These are phyloP conservation scores for Phoxinus phoxinus DNA, from an alignment of 2,113 vertebrate genomes.

Conservation along the genomic window DNA sequence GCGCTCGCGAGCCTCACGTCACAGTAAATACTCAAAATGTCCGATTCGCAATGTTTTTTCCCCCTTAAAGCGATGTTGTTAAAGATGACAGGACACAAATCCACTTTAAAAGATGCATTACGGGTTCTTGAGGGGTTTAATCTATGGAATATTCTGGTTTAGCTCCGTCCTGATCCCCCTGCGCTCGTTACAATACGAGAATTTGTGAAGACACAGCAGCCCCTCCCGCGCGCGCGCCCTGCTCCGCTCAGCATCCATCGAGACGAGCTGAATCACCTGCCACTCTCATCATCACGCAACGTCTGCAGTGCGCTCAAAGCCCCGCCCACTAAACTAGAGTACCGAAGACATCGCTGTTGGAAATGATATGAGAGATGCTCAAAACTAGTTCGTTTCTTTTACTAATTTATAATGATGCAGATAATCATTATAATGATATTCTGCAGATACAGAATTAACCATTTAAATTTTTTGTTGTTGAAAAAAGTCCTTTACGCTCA, in stretches of 20 bases:
- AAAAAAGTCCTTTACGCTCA: too few relatives aligned
- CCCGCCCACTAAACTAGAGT: neutral
- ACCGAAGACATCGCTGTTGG: neutral
- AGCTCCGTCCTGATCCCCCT: slow-evolving; percentile 49
- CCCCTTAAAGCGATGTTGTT: neutral
- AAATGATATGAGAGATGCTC: neutral
- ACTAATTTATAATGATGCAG: too few relatives aligned
- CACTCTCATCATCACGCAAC: slow-evolving; percentile 58
- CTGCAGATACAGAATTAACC: too few relatives aligned
- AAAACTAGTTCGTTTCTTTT: neutral
- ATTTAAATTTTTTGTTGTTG: too few relatives aligned
- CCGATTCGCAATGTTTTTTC: slow-evolving; percentile 48
- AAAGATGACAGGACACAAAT: slow-evolving; percentile 10
- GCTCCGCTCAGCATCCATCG: slow-evolving; percentile 69
- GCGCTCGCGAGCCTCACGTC: neutral
- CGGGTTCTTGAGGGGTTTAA: neutral
- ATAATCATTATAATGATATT: too few relatives aligned
- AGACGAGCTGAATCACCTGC: slow-evolving; percentile 47
- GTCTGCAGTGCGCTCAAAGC: slow-evolving; percentile 46
- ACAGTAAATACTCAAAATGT: slow-evolving; percentile 63
- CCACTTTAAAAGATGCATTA: neutral
- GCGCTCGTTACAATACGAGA: slow-evolving; percentile 56
- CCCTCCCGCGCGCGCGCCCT: slow-evolving; percentile 68
- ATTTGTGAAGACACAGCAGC: slow-evolving; percentile 65
- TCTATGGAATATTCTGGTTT: neutral